phyloP scores from a whole-genome alignment of 2,797 vertebrate species.

The Notoglanidium macrostoma region DNA sequence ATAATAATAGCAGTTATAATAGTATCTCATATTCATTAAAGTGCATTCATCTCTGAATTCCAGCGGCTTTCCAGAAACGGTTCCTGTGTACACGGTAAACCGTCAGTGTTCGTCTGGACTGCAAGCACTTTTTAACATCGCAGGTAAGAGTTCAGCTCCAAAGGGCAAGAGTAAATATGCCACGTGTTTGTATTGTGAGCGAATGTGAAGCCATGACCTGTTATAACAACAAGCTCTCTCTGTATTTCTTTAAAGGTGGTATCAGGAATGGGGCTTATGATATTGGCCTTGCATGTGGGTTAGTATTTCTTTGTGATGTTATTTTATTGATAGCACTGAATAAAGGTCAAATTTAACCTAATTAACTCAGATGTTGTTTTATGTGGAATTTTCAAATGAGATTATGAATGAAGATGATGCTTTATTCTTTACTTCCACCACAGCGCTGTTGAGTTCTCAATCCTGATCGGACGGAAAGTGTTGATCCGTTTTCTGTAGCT shows the following conservation, averaged over 20 bases:
- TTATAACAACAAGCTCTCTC: neutral
- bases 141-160: slow-evolving; percentile 73
- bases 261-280: slow-evolving; percentile 87
- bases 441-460: neutral
- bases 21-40: neutral
- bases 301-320: slow-evolving; percentile 58
- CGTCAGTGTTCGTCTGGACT: slow-evolving; percentile 91
- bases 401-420: neutral
- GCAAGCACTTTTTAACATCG: slow-evolving; percentile 88
- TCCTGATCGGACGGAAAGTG: neutral
- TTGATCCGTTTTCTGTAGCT: neutral
- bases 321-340: neutral
- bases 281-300: slow-evolving; percentile 95
- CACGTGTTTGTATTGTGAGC: neutral
- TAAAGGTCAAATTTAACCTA: neutral
- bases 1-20: neutral
- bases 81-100: slow-evolving; percentile 85
- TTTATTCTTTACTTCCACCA: neutral
- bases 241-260: slow-evolving; percentile 77
- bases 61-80: slow-evolving; percentile 88
- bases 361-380: neutral
- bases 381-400: neutral
- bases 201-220: neutral
- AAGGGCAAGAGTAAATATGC: neutral
- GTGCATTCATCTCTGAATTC: slow-evolving; percentile 36